A percentile compares a stretch with the other conserved stretches of the same genome.
Evolutionary conservation across 2,113 vertebrate genomes (phyloP).

Genomic region (Mirza zaza): DNA sequence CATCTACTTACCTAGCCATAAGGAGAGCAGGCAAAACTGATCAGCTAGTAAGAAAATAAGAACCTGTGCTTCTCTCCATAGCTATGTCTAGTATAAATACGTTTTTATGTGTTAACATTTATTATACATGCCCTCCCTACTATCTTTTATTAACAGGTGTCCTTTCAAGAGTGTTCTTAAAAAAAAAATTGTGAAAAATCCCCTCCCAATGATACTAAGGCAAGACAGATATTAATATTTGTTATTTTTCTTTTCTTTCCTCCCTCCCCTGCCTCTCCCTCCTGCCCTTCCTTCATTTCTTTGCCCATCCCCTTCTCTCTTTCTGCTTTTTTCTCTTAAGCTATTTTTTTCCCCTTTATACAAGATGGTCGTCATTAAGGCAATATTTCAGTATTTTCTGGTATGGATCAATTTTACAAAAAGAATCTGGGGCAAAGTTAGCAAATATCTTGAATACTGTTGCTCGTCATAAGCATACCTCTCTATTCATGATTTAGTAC

Average conservation of each 20-base stretch:
- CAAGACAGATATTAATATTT: background rate
- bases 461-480: background rate
- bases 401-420: background rate
- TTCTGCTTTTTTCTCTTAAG: background rate
- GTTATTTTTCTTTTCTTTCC: background rate
- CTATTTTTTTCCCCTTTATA: background rate
- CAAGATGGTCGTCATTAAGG: background rate
- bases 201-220: background rate
- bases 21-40: background rate
- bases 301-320: background rate
- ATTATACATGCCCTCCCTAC: background rate
- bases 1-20: background rate
- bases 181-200: background rate
- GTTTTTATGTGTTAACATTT: background rate
- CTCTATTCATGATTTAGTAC: background rate
- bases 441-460: conserved; percentile 3
- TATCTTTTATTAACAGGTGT: background rate
- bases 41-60: background rate
- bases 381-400: background rate
- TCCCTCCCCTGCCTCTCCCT: background rate
- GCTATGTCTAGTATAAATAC: background rate
- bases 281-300: background rate
- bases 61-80: background rate
- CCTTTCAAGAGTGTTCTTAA: background rate
- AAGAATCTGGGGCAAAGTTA: background rate